Percentiles rank a stretch among this genome's conserved stretches.
Conservation (phyloP, 2,797 vertebrate genomes). For the Heterohyrax brucei region DNA sequence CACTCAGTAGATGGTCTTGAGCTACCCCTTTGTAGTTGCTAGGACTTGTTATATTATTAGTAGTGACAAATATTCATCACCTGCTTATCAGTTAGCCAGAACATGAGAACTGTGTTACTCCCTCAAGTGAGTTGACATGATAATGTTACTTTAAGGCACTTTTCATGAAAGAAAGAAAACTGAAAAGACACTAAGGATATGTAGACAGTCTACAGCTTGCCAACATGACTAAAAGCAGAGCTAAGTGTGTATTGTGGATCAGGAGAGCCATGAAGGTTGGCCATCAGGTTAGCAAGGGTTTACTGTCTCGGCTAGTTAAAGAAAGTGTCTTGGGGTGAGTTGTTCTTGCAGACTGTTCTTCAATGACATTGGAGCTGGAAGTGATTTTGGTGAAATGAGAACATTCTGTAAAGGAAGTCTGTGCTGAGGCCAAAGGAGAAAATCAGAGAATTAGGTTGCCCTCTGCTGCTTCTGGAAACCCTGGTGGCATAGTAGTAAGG, state of each 20-base stretch:
- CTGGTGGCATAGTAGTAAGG: too few species aligned
- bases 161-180: neutral
- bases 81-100: neutral
- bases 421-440: neutral
- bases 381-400: neutral
- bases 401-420: neutral
- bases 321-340: neutral
- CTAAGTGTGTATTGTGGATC: rapidly evolving
- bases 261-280: rapidly evolving
- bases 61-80: neutral
- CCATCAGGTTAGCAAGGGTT: neutral
- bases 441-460: neutral
- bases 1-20: neutral
- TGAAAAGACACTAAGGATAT: neutral
- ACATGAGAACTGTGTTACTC: neutral
- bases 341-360: neutral
- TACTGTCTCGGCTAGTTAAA: neutral
- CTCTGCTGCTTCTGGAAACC: too few species aligned
- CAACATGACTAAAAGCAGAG: neutral
- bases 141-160: neutral
- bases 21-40: neutral
- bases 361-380: neutral
- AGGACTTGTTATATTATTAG: rapidly evolving
- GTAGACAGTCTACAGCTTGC: rapidly evolving
- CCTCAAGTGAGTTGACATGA: neutral